Base-by-base conservation (phyloP, 2,888 invertebrate genomes). In the Lampropteryx suffumata region DNA sequence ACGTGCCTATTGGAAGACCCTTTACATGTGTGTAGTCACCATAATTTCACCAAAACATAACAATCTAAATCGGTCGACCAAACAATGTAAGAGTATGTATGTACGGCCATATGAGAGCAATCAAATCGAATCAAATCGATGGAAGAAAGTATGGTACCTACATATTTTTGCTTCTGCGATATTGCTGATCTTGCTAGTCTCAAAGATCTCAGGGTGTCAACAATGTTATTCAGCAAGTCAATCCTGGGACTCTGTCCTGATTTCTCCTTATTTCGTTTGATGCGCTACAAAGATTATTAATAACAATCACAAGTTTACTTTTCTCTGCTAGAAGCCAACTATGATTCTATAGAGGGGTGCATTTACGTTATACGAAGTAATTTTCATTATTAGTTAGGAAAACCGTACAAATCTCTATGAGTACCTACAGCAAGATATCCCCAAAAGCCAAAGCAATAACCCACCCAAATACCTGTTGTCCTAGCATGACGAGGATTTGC, bases 401-500 rank as follows among this genome's bases (percentile, higher is more conserved):
- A 26, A 32, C 11, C 30, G 6, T 9, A 9, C n/a, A 3, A 30
- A 40, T 21, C 21, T 5, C 21, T 24, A 21, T 1, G 32, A n/a
- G 12, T 17, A n/a, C n/a, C n/a, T n/a, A n/a, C n/a, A n/a, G n/a
- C n/a, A n/a, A n/a, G n/a, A n/a, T n/a, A 34, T 13, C 8, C 13
- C 41, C 24, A 24, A 33, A 42, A 33, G 10, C 24, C 3, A 11
- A 36, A 13, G 6, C 21, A 11, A 39, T 9, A 40, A 29, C 13
- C 40, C 34, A 36, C 34, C 32, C 30, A 54, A 64, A 46, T 80
- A 87, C 87, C 84, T 87, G 83, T 71, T 85, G 79, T 55, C 87
- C 87, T 3, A 88, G 65, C 71, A 73, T 81, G 62, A 80, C 65
- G 48, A 87, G 81, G 34, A 87, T 81, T 65, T 86, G 83, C 27